These are phyloP conservation scores for Pyxicephalus adspersus DNA, from an alignment of 2,113 vertebrate genomes.

Conservation along the genomic window DNA sequence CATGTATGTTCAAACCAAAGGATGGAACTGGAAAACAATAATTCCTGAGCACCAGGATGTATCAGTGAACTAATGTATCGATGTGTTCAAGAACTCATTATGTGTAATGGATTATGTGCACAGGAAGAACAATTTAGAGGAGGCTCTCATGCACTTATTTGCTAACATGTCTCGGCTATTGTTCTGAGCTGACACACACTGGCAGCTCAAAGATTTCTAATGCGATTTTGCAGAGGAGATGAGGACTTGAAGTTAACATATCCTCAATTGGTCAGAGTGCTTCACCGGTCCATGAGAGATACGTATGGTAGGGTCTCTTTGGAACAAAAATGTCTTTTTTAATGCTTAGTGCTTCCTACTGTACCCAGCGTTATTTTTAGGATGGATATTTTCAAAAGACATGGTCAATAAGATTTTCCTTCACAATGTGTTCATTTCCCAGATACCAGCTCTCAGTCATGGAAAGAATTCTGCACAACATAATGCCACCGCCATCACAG, in stretches of 20 bases:
- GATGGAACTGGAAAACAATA: slow-evolving; percentile 18
- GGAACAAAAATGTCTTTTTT: no score
- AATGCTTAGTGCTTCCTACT: no score
- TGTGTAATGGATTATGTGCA: background rate
- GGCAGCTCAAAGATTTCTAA: background rate
- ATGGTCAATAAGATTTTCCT: no score
- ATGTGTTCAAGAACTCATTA: background rate
- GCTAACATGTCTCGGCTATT: background rate
- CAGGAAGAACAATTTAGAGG: background rate
- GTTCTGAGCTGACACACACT: background rate
- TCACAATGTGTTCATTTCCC: no score
- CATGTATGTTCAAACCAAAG: slow-evolving; percentile 43
- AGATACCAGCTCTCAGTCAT: no score
- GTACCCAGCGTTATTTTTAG: no score
- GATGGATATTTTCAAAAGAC: no score
- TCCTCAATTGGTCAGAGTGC: background rate
- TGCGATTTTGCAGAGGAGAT: background rate
- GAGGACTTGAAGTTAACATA: background rate
- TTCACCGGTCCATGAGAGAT: background rate
- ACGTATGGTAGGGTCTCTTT: no score
- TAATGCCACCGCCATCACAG: no score
- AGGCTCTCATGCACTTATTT: background rate
- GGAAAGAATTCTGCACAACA: no score
- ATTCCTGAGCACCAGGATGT: background rate
- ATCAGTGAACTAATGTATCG: background rate